Conservation (phyloP, 1,140 invertebrate genomes). For the Drosophila tropicalis region DNA sequence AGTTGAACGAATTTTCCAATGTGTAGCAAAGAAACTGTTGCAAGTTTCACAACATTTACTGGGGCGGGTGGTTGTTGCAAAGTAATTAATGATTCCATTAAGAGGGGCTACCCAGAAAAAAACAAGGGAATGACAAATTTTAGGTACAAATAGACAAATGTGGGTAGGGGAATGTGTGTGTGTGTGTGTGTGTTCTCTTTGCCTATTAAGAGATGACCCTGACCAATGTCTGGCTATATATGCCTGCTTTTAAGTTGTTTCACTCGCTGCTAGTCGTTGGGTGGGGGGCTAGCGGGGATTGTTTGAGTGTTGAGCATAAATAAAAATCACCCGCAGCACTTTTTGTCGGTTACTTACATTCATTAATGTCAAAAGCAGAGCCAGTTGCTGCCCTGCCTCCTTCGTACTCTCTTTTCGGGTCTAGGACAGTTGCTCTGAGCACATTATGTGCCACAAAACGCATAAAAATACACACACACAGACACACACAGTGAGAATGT, state of each 20-base stretch:
- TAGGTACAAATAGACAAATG: slow-evolving; percentile 16
- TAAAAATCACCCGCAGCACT: slow-evolving; percentile 74
- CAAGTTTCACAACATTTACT: neutral
- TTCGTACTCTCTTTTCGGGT: slow-evolving; percentile 26
- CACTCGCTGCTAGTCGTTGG: slow-evolving; percentile 6
- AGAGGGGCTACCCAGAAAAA: neutral
- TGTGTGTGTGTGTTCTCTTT: slow-evolving; percentile 4
- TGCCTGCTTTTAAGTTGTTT: slow-evolving; percentile 39
- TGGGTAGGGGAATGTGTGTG: neutral
- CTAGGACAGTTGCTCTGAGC: slow-evolving; percentile 57
- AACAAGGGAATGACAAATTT: slow-evolving; percentile 10
- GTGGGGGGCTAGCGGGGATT: slow-evolving; percentile 3
- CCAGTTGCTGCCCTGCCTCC: slow-evolving; percentile 28
- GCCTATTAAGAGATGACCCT: slow-evolving; percentile 9
- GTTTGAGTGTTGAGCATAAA: slow-evolving; percentile 53
- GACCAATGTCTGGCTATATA: slow-evolving; percentile 27
- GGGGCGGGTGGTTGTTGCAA: neutral
- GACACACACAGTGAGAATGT: slow-evolving; percentile 33
- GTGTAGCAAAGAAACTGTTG: neutral
- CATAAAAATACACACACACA: slow-evolving; percentile 57
- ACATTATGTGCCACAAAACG: slow-evolving; percentile 76
- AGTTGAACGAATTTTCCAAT: too few species aligned
- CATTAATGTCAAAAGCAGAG: slow-evolving; percentile 72
- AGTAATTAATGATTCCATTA: slow-evolving; percentile 6
- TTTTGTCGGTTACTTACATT: slow-evolving; percentile 68